Base-by-base conservation (phyloP, 1,140 invertebrate species). In the Cotesia glomerata region DNA sequence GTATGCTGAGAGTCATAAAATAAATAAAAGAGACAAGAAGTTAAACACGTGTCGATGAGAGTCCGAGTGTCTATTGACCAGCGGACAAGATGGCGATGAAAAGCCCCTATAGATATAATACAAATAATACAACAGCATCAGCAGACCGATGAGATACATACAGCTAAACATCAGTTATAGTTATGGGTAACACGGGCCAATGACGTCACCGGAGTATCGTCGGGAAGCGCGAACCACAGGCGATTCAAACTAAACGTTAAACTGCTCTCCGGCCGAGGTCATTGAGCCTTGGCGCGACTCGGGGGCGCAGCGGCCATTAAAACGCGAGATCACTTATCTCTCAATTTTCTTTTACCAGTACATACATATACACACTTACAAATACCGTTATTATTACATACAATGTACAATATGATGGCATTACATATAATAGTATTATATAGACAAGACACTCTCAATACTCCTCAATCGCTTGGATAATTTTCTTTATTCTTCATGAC, bases 261-360 rank as follows among this genome's bases (percentile, higher is more conserved):
- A n/a, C 16, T 45, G 39, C 39, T 45, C 39, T 45, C 26, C 14
- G 54, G 62, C 65, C 65, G 71, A 72, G 71, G 71, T 72, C 71
- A 51, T 72, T 72, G 71, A 72, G 71, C 71, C 56, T 72, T 67
- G 56, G 64, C 64, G 71, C 52, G 63, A 62, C 56, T 64, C 63
- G 71, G 71, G 71, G 71, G 71, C 71, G 71, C 71, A 64, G 52
- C 71, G 64, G 71, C 71, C 71, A 72, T 72, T 72, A 72, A 72
- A 72, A 72, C 71, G 71, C 64, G 71, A 72, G 56, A 45, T 34
- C 63, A 58, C 35, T 36, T 32, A 36, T 72, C 65, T 72, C 64
- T 58, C 58, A 52, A 61, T 45, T 16, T 59, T 39, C 51, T 58
- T 69, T n/a, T 51, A 35, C 65, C 52, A 35, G n/a, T 14, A 64